Base-by-base conservation (phyloP, 23 tunicate species). In the Styela clava region DNA sequence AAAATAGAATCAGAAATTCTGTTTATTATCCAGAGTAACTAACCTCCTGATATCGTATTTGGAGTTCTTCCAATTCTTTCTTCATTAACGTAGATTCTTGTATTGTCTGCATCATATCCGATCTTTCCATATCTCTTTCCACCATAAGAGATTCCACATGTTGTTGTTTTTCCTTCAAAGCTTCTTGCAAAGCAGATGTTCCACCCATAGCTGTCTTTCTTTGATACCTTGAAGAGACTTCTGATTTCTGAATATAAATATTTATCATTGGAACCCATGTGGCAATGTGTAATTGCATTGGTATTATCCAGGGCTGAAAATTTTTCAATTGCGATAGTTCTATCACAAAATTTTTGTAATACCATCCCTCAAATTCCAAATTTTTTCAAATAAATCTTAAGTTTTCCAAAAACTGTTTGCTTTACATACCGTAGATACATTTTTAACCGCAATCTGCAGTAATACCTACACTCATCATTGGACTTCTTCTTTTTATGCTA, bases 111-210 rank as follows among this genome's bases (percentile, higher is more conserved):
- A 91, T 89, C 81, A 95, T 83, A 61, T 95, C 93, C 63, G 78
- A 82, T 74, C 91, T 62, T 35, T 95, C 99, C 87, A 89, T 62
- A 81, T 95, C 99, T 33, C 99, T 35, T 74, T 95, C 99, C 2
- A 79, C 92, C 34, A 95, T 69, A 64, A 95, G 73, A 28, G 88
- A 80, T 34, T 92, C 99, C 19, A 95, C 96, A 78, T 95, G 99
- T 69, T 95, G 88, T 84, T 95, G 93, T 74, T 95, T 95, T 78
- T 95, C 99, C 31, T 83, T 78, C 63, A 95, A 74, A 22, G 87
- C 92, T 63, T 87, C 96, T 69, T 90, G 92, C 73, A 92, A 29
- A 1, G 97, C 97, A 19, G 91, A 83, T 34, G 85, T 73, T 32
- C 86, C 92, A 1, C 77, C 69, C 16, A 85, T 29, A 23, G 92